Conservation (phyloP, 2,113 vertebrate species). For the Pangasianodon gigas region DNA sequence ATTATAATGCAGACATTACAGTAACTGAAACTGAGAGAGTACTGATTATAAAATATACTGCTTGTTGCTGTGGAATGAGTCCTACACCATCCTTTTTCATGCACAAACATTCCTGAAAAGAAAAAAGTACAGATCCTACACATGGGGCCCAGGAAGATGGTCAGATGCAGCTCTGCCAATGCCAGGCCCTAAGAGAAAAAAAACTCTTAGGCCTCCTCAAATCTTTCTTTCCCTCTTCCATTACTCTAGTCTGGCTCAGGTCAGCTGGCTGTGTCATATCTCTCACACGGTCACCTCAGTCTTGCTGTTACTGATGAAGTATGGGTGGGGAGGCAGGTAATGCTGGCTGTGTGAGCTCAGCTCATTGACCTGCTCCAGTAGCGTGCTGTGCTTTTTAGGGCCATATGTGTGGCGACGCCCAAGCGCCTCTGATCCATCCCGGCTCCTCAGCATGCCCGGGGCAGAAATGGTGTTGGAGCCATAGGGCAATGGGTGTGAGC, state of each 20-base stretch:
- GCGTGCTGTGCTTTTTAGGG: slow-evolving; percentile 80
- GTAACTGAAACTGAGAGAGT: slow-evolving; percentile 39
- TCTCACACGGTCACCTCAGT: slow-evolving; percentile 95
- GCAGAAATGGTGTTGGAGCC: slow-evolving; percentile 68
- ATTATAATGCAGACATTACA: slow-evolving; percentile 32
- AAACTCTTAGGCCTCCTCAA: background rate
- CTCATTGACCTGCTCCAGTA: slow-evolving; percentile 79
- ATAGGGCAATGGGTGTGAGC: slow-evolving; percentile 52
- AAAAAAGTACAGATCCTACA: slow-evolving; percentile 37
- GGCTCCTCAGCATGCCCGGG: slow-evolving; percentile 71
- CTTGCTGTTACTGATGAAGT: slow-evolving; percentile 99
- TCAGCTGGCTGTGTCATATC: slow-evolving; percentile 14
- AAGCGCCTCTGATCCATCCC: slow-evolving; percentile 83
- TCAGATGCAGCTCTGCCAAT: slow-evolving; percentile 28
- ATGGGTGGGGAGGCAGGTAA: slow-evolving; percentile 88
- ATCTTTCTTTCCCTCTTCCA: background rate
- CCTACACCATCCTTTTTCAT: slow-evolving; percentile 41
- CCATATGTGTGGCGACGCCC: slow-evolving; percentile 80
- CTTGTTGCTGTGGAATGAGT: slow-evolving; percentile 15
- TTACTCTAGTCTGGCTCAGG: slow-evolving; percentile 11
- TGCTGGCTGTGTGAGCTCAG: slow-evolving; percentile 81
- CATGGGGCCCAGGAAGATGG: slow-evolving; percentile 22
- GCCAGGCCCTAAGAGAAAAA: background rate
- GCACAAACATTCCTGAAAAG: slow-evolving; percentile 41
- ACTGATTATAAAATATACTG: slow-evolving; percentile 23